Percentiles rank a stretch among this genome's conserved stretches.
Evolutionary conservation across 1,140 invertebrate species (phyloP).

Genomic region (Campodea augens): DNA sequence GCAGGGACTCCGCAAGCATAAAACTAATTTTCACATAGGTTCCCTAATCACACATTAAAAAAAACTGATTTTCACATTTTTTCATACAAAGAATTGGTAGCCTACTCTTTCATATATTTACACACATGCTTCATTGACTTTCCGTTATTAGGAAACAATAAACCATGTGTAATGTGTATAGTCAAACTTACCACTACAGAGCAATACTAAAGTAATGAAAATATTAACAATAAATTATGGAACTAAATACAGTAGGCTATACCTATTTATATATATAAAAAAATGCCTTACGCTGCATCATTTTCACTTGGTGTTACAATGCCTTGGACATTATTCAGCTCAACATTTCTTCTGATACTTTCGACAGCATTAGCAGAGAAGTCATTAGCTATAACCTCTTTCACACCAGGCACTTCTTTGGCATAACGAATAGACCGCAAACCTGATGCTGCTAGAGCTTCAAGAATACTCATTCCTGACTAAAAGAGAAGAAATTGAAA

Average conservation of each 20-base stretch:
- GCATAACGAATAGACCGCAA: conserved; percentile 90
- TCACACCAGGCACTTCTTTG: conserved; percentile 68
- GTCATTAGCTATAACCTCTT: conserved; percentile 83
- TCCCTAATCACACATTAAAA: too few species aligned
- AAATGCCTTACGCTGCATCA: conserved; percentile 74
- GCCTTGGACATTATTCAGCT: conserved; percentile 53
- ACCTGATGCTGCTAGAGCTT: conserved; percentile 89
- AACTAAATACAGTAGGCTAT: too few species aligned
- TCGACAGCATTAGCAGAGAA: conserved; percentile 69
- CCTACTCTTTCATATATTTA: neutral
- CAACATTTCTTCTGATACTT: conserved; percentile 64
- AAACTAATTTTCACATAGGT: too few species aligned
- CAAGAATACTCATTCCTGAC: conserved; percentile 53
- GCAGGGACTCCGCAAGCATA: too few species aligned
- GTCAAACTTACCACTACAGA: too few species aligned
- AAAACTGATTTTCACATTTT: too few species aligned
- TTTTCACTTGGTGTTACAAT: conserved; percentile 48
- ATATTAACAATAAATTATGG: too few species aligned
- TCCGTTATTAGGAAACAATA: neutral
- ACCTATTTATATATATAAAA: too few species aligned
- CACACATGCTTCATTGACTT: neutral
- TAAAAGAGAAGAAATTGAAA: conserved; percentile 17
- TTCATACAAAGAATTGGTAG: too few species aligned
- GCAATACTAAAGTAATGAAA: too few species aligned
- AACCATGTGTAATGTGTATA: too few species aligned